Conservation (phyloP, 2,113 vertebrate genomes). For the Platichthys stellatus region DNA sequence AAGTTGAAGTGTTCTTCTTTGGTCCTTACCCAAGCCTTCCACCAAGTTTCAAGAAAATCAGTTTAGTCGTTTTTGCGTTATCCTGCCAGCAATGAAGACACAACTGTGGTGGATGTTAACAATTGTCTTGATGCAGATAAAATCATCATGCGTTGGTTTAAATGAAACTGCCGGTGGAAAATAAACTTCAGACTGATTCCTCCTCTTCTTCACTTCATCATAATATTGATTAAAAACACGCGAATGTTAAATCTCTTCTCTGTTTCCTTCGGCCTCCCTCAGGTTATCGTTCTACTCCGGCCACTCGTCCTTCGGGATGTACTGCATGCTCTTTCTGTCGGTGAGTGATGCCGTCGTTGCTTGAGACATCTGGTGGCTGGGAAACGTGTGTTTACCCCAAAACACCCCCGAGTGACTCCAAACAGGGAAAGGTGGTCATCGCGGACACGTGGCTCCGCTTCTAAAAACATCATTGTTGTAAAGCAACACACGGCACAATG, state of each 20-base stretch:
- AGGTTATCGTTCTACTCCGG: conserved; percentile 97
- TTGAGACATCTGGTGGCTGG: background rate
- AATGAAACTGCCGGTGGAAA: too few relatives aligned
- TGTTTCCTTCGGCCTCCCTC: background rate
- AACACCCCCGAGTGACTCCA: conserved; percentile 29
- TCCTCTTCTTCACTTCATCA: background rate
- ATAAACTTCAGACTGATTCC: too few relatives aligned
- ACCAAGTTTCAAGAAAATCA: too few relatives aligned
- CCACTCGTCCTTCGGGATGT: conserved; percentile 98
- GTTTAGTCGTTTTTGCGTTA: too few relatives aligned
- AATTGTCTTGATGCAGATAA: too few relatives aligned
- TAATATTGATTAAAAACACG: background rate
- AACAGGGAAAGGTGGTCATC: conserved; percentile 26
- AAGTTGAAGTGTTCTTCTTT: too few relatives aligned
- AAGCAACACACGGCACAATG: conserved; percentile 36
- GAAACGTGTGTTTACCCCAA: conserved; percentile 38
- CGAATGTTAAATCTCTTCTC: background rate
- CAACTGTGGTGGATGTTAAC: too few relatives aligned
- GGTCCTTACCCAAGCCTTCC: too few relatives aligned
- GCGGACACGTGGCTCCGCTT: background rate
- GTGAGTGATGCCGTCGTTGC: conserved; percentile 79
- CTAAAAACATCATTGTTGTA: conserved; percentile 64
- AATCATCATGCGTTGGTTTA: too few relatives aligned
- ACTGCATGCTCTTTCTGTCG: conserved; percentile 96
- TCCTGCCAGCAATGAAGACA: too few relatives aligned